Base-by-base conservation (phyloP, 2,888 invertebrate genomes). In the Crematogaster levior region DNA sequence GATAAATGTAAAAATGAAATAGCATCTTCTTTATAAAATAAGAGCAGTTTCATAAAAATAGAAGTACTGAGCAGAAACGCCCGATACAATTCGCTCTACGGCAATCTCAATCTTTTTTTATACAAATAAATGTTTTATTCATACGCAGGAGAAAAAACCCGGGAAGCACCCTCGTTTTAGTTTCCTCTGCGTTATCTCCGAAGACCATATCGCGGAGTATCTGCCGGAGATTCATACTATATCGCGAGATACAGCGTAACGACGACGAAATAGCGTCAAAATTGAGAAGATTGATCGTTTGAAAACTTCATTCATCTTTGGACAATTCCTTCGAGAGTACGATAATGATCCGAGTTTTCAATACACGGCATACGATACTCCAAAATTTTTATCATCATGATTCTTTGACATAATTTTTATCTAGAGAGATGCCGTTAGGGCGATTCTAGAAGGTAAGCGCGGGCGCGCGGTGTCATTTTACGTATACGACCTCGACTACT, bases 401-500 rank as follows among this genome's bases (percentile, higher is more conserved):
- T 75, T 73, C 24, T 74, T 84, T 46, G 70, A 87, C 81, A 53
- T 70, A 86, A 84, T 72, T 60, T 75, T 82, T 86, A 89, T 81
- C 88, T 88, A 70, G 81, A 82, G 84, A 90, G 89, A 91, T 90
- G 88, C 85, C 89, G 90, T 92, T 92, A 93, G 87, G 92, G 92
- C 89, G 92, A 95, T 86, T 95, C 95, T 46, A 95, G 92, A 84
- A 96, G 94, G 89, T 96, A 96, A 70, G 97, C 97, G 73, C 97
- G 95, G 84, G 97, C 98, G 93, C 97, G 96, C 81, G 97, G 96
- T 37, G 98, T 98, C 90, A 98, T 96, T 94, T 97, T 97, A 74
- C 98, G 96, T 80, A 98, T 96, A 58, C 98, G 96, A 3, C 98
- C 98, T 74, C 98, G 96, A 90, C 98, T 98, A 93, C 97, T 97